Conservation (phyloP, 1,140 invertebrate species). For the Ruditapes philippinarum region DNA sequence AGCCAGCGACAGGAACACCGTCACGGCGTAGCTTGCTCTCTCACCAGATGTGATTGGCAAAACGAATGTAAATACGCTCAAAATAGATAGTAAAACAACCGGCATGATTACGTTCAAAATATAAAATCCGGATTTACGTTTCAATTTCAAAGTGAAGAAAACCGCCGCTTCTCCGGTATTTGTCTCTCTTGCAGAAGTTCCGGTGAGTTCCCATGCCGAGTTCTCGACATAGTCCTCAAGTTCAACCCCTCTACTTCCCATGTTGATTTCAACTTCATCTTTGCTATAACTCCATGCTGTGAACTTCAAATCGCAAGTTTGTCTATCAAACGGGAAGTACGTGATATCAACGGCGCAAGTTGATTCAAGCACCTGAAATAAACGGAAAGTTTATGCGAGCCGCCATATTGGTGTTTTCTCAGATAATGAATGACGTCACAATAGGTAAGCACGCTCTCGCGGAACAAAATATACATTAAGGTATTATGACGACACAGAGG, state of each 20-base stretch:
- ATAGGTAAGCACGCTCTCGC: too few species aligned
- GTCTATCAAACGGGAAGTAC: slow-evolving; percentile 44
- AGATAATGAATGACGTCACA: too few species aligned
- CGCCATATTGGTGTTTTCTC: too few species aligned
- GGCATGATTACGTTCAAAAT: slow-evolving; percentile 63
- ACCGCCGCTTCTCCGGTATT: slow-evolving; percentile 92
- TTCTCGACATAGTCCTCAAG: background rate
- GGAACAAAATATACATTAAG: too few species aligned
- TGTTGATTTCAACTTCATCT: slow-evolving; percentile 81
- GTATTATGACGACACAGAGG: too few species aligned
- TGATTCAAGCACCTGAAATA: slow-evolving; percentile 94
- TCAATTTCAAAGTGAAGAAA: slow-evolving; percentile 62
- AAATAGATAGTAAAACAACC: slow-evolving; percentile 87
- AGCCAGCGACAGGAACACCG: slow-evolving; percentile 35
- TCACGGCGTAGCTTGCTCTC: slow-evolving; percentile 31
- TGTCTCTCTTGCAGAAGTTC: background rate
- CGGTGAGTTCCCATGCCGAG: background rate
- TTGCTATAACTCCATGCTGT: slow-evolving; percentile 12
- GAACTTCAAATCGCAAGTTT: slow-evolving; percentile 24
- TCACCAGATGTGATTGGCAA: slow-evolving; percentile 22
- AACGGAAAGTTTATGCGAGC: too few species aligned
- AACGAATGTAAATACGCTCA: slow-evolving; percentile 89
- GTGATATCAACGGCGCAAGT: slow-evolving; percentile 42
- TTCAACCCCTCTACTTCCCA: background rate
- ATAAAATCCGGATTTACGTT: slow-evolving; percentile 61